phyloP scores from a whole-genome alignment of 2,888 invertebrate genomes.

The Eurois occulta region DNA sequence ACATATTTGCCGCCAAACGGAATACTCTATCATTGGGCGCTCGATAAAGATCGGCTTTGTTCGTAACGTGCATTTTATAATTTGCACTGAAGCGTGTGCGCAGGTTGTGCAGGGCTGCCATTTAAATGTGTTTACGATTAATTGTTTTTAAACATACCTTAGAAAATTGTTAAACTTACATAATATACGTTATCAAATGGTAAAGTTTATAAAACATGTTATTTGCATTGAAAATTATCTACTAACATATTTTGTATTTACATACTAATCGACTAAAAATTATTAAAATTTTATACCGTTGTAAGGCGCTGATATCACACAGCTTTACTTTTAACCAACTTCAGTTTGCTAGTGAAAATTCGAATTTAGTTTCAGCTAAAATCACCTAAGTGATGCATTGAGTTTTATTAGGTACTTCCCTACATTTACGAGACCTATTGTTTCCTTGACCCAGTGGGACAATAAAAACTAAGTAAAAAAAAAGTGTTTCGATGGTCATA shows the following conservation, averaged over 20 bases:
- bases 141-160: not conserved
- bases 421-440: not conserved
- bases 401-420: not conserved
- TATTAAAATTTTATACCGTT: not conserved
- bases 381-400: not conserved
- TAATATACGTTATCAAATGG: not conserved
- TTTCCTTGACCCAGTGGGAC: no score
- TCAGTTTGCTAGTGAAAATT: not conserved
- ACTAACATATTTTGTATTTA: not conserved
- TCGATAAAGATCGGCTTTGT: constrained; percentile 69
- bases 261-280: not conserved
- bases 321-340: not conserved
- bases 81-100: constrained; percentile 67
- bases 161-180: not conserved
- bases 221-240: not conserved
- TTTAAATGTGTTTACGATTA: constrained; percentile 8
- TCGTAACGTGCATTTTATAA: constrained; percentile 70
- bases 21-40: constrained; percentile 67
- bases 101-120: constrained; percentile 60
- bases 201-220: not conserved
- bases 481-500: no score
- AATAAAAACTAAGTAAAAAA: no score
- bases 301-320: not conserved
- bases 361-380: not conserved
- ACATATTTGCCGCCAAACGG: constrained; percentile 66